phyloP scores from a whole-genome alignment of 2,797 vertebrate species.

The Rhinophrynus dorsalis region DNA sequence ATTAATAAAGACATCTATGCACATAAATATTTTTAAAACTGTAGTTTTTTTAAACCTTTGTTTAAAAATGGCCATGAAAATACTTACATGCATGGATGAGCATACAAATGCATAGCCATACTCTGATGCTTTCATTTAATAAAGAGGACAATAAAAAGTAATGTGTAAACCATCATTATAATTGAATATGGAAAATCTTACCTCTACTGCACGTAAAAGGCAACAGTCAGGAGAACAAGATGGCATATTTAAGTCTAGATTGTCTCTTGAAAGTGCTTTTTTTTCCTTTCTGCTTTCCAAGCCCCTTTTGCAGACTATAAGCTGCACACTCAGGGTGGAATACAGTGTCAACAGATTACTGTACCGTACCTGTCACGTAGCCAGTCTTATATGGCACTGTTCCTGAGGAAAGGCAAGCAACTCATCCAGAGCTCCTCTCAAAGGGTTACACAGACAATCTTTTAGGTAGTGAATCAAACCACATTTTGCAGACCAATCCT shows the following conservation, averaged over 20 bases:
- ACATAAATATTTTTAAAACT: no score
- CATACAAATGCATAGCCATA: neutral
- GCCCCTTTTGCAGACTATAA: slow-evolving; percentile 54
- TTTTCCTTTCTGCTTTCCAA: slow-evolving; percentile 56
- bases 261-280: slow-evolving; percentile 64
- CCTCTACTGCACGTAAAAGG: slow-evolving; percentile 81
- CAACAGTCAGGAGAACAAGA: slow-evolving; percentile 85
- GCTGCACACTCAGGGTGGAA: slow-evolving; percentile 51
- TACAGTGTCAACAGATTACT: slow-evolving; percentile 53
- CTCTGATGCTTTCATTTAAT: neutral
- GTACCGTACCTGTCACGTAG: slow-evolving; percentile 67
- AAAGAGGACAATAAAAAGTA: slow-evolving; percentile 14
- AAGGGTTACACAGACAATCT: slow-evolving; percentile 83
- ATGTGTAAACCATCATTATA: slow-evolving; percentile 6
- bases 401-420: slow-evolving; percentile 75
- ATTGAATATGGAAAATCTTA: slow-evolving; percentile 66
- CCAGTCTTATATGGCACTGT: slow-evolving; percentile 67
- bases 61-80: no score
- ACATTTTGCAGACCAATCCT: slow-evolving; percentile 82
- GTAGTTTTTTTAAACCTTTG: no score
- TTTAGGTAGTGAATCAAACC: slow-evolving; percentile 88
- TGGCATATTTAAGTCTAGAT: slow-evolving; percentile 82
- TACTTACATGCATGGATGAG: neutral
- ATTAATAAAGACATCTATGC: no score
- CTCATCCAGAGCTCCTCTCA: slow-evolving; percentile 78